Evolutionary conservation across 2,888 invertebrate species (phyloP), one percentile per base, ranked within the genome.

Genomic region (Harpagoxenus sublaevis): DNA sequence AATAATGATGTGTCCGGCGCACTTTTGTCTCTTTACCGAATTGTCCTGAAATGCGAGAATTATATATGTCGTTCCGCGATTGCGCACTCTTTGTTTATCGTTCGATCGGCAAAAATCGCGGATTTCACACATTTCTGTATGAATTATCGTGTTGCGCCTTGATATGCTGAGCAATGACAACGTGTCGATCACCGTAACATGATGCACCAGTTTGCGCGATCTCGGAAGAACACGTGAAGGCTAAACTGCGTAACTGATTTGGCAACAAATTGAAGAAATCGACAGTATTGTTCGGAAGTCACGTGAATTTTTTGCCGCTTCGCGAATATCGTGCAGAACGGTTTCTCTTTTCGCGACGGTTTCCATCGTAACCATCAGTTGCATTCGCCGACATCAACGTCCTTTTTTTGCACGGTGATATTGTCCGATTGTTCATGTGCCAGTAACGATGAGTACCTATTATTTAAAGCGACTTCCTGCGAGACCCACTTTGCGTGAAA

Each of bases 401-500:
- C 53, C 42, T 55, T 77, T 55, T 42, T 65, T 66, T 77, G 35
- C 60, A 23, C 35, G 12, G 23, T 18, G 45, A 68, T 68, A 68
- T 60, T 18, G 48, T 45, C 18, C 60, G 70, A 79, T 60, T 79
- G 70, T 79, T 70, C 79, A 53, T 31, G 51, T 66, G 83, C 77
- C 74, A 83, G 51, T 45, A 63, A 82, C 63, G 65, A 42, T 48
- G 77, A 70, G 68, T 62, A 23, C 23, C 23, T 23, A 53, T 84
- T 70, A 84, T 78, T 84, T 78, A 70, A 84, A 70, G 45, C 70
- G 53, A 63, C 60, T 84, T 83, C 62, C 68, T 68, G 60, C 48
- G 71, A 65, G 77, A n/a, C 57, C 65, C 65, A 77, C 65, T 85
- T 78, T 39, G 57, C 70, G 75, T 77, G 77, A 83, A 77, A 85